Conservation (phyloP, 2,888 invertebrate genomes). For the Xestia sexstrigata region DNA sequence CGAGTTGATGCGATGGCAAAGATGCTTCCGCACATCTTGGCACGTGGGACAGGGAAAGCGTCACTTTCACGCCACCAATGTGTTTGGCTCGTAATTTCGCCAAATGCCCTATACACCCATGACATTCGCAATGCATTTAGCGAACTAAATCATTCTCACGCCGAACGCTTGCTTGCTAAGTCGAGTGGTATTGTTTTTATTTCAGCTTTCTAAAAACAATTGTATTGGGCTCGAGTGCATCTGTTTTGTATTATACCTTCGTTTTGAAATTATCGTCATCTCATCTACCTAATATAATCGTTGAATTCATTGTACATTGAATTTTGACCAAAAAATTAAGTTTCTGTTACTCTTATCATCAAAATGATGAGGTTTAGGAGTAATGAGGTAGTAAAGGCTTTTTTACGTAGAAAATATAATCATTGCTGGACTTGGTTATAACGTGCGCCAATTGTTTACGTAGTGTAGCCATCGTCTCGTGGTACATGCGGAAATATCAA, state of each 20-base stretch:
- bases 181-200: conserved; percentile 79
- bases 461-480: conserved; percentile 54
- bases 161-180: conserved; percentile 86
- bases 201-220: conserved; percentile 78
- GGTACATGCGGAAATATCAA: conserved; percentile 41
- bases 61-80: conserved; percentile 78
- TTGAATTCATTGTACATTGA: conserved; percentile 55
- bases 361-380: conserved; percentile 41
- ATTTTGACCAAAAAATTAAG: conserved; percentile 30
- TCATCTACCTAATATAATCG: conserved; percentile 53
- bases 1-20: conserved; percentile 73
- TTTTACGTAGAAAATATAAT: conserved; percentile 52
- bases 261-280: conserved; percentile 61
- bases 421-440: conserved; percentile 58
- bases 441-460: conserved; percentile 35
- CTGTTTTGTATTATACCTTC: conserved; percentile 65
- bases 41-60: conserved; percentile 79
- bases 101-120: conserved; percentile 53
- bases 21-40: conserved; percentile 79
- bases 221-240: conserved; percentile 73
- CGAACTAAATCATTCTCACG: conserved; percentile 78
- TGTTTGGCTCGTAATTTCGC: conserved; percentile 58
- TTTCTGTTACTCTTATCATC: conserved; percentile 44
- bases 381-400: conserved; percentile 61
- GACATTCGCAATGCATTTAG: conserved; percentile 86